Evolutionary conservation across 2,888 invertebrate genomes (phyloP).

Genomic region (Tinea semifulvella): DNA sequence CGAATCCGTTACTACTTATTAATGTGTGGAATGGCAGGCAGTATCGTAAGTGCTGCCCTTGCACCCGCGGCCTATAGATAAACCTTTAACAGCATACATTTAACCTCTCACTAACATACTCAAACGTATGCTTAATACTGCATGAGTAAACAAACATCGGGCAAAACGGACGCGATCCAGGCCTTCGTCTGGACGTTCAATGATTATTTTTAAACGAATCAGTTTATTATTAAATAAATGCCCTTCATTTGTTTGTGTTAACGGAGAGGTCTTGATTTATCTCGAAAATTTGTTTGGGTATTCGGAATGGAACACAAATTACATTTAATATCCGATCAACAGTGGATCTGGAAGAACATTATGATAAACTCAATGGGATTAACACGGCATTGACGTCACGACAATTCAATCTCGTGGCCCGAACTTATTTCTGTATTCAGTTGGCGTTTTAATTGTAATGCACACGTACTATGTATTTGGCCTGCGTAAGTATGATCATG

Average conservation of each 20-base stretch:
- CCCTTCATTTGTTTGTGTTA: conserved; percentile 2
- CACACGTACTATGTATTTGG: too few relatives aligned
- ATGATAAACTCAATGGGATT: conserved; percentile 7
- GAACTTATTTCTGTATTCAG: conserved; percentile 40
- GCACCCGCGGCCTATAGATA: conserved; percentile 5
- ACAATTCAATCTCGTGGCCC: conserved; percentile 26
- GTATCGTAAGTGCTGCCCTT: conserved; percentile 1
- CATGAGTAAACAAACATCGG: conserved; percentile 3
- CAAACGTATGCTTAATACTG: conserved; percentile 1
- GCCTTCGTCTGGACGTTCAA: neutral
- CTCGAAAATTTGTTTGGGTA: neutral
- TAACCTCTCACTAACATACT: neutral
- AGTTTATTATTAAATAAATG: conserved; percentile 7
- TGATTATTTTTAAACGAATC: conserved; percentile 6
- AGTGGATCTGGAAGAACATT: conserved; percentile 8
- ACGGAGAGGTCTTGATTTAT: conserved; percentile 14
- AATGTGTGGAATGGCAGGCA: conserved; percentile 2
- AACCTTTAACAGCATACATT: neutral
- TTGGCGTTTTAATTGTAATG: conserved; percentile 31
- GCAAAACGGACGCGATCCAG: conserved; percentile 11
- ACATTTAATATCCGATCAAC: neutral
- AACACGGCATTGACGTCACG: conserved; percentile 2
- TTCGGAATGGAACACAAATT: conserved; percentile 5
- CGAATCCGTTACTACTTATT: too few relatives aligned
- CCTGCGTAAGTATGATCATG: too few relatives aligned